phyloP scores from a whole-genome alignment of 2,888 invertebrate species.

The Tethea ocularis region DNA sequence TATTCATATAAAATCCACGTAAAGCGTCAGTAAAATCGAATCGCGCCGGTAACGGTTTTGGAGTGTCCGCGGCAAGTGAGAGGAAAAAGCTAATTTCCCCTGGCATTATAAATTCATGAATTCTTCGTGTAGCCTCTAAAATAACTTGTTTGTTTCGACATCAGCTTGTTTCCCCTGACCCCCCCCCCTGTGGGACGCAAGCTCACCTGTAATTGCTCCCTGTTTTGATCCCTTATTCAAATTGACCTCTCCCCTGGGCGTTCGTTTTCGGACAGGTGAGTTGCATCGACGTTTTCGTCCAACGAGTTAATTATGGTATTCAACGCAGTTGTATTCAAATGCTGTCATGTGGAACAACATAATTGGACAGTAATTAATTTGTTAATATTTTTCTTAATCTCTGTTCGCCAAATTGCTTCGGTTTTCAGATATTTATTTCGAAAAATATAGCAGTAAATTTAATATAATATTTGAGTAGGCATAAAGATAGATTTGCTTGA shows the following conservation, averaged over 20 bases:
- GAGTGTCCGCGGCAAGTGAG: constrained; percentile 26
- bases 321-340: constrained; percentile 5
- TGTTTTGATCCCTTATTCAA: constrained; percentile 37
- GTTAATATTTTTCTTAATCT: not conserved
- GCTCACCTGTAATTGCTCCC: constrained; percentile 59
- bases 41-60: not conserved
- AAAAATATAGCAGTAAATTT: not conserved
- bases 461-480: not conserved
- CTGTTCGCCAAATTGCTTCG: not conserved
- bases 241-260: constrained; percentile 17
- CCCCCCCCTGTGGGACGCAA: constrained; percentile 35
- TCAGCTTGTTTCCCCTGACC: constrained; percentile 41
- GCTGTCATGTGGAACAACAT: not conserved
- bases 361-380: not conserved
- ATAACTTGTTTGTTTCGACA: constrained; percentile 77
- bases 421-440: not conserved
- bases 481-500: not conserved
- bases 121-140: constrained; percentile 69
- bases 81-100: constrained; percentile 77
- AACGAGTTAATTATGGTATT: constrained; percentile 5
- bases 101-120: constrained; percentile 77
- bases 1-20: not conserved
- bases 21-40: not conserved
- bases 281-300: constrained; percentile 34
- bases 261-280: constrained; percentile 16